Conservation (phyloP, 2,797 vertebrate species). For the Halcyon smyrnensis region DNA sequence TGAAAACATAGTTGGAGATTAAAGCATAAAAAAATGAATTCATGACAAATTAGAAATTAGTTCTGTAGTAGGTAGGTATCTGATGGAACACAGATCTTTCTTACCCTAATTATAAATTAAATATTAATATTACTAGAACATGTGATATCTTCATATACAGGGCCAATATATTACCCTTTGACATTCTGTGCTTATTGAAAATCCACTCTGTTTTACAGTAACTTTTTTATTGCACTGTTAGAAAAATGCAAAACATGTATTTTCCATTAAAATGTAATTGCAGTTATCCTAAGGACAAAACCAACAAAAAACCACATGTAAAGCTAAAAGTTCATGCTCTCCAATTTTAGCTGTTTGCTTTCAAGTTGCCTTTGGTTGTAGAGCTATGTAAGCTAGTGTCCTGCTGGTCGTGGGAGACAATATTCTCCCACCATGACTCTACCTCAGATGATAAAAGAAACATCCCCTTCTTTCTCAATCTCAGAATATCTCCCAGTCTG, state of each 20-base stretch:
- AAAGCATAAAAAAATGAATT: not conserved
- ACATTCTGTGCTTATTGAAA: not conserved
- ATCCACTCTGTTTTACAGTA: not conserved
- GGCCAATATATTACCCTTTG: not conserved
- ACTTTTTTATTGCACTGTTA: not conserved
- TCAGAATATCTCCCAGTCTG: not conserved
- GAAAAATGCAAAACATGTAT: accelerated
- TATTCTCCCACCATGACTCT: not conserved
- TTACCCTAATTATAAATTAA: not conserved
- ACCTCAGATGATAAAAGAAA: not conserved
- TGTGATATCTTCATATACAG: not conserved
- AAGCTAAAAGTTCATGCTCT: not conserved
- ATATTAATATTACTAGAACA: not conserved
- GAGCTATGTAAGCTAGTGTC: accelerated
- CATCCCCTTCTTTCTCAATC: not conserved
- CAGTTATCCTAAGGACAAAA: not conserved
- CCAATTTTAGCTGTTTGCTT: not conserved
- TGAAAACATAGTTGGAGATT: not conserved
- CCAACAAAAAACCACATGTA: not conserved
- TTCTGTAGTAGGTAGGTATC: not conserved
- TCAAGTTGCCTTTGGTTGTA: not conserved
- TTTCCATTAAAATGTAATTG: not conserved
- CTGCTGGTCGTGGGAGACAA: not conserved
- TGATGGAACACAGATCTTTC: not conserved
- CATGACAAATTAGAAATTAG: not conserved